phyloP scores from a whole-genome alignment of 1,140 invertebrate genomes.

The Aethina tumida region DNA sequence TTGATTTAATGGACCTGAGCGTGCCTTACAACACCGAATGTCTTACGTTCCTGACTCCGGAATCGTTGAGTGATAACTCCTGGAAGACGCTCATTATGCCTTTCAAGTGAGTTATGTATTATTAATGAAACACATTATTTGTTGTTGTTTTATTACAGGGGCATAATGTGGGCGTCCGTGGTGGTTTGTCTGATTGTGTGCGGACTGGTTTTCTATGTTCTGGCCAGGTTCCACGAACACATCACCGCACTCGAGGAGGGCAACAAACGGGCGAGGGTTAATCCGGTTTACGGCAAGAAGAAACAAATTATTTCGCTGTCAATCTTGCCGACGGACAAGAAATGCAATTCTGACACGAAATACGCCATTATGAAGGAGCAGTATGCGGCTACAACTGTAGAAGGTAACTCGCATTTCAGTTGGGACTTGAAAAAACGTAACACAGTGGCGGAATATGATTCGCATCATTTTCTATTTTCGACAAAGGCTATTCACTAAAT shows the following conservation, averaged over 20 bases:
- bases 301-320: constrained; percentile 21
- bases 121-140: constrained; percentile 4
- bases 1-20: constrained; percentile 62
- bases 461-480: too few relatives aligned
- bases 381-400: too few relatives aligned
- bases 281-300: constrained; percentile 10
- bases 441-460: too few relatives aligned
- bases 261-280: constrained; percentile 6
- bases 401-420: too few relatives aligned
- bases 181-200: constrained; percentile 23
- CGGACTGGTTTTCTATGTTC: constrained; percentile 22
- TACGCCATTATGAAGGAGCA: constrained; percentile 26
- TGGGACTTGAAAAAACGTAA: too few relatives aligned
- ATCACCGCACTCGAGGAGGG: constrained; percentile 10
- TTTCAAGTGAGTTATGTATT: constrained; percentile 49
- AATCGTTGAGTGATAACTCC: constrained; percentile 64
- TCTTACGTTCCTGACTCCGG: constrained; percentile 71
- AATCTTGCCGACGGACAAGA: constrained; percentile 13
- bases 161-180: constrained; percentile 27
- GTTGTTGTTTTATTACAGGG: constrained; percentile 15
- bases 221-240: constrained; percentile 26
- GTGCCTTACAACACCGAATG: constrained; percentile 70
- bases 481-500: too few relatives aligned
- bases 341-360: constrained; percentile 33
- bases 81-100: constrained; percentile 75